Conservation (phyloP, 2,797 vertebrate genomes). For the Siniperca obscura region DNA sequence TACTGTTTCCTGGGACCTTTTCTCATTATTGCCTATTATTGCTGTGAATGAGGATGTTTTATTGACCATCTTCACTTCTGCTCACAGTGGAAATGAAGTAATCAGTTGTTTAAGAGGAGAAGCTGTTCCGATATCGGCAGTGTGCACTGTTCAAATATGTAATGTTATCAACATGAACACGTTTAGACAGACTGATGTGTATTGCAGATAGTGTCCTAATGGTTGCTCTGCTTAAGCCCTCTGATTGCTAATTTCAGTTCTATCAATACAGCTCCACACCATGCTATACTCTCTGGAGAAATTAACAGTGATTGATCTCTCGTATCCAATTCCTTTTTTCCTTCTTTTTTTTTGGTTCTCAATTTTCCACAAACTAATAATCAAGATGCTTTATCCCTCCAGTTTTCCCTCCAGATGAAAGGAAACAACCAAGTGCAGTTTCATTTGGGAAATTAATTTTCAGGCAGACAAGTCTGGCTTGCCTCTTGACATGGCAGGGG, state of each 20-base stretch:
- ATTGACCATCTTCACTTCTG: slow-evolving; percentile 9
- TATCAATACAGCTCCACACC: slow-evolving; percentile 29
- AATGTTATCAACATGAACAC: background rate
- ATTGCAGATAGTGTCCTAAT: slow-evolving; percentile 3
- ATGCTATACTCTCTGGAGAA: slow-evolving; percentile 53
- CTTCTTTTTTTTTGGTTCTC: background rate
- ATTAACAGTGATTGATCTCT: slow-evolving; percentile 65
- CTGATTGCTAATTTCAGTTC: slow-evolving; percentile 48
- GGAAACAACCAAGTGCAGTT: slow-evolving; percentile 42
- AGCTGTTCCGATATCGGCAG: background rate
- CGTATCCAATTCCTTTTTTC: slow-evolving; percentile 41
- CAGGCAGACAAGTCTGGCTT: slow-evolving; percentile 19
- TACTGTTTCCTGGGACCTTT: slow-evolving; percentile 15
- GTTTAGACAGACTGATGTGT: slow-evolving; percentile 1
- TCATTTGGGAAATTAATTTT: slow-evolving; percentile 61
- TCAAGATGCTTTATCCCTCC: slow-evolving; percentile 33
- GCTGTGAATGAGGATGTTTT: slow-evolving; percentile 21
- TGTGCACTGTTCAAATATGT: background rate
- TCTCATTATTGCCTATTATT: slow-evolving; percentile 31
- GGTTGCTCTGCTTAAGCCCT: slow-evolving; percentile 9
- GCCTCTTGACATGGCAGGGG: slow-evolving; percentile 41
- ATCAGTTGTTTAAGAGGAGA: slow-evolving; percentile 9
- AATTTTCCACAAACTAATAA: slow-evolving; percentile 48
- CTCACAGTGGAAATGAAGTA: slow-evolving; percentile 22
- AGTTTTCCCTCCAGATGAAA: slow-evolving; percentile 44